A percentile compares a stretch with the other conserved stretches of the same genome.
These are phyloP conservation scores for Harpagoxenus sublaevis DNA, from an alignment of 2,888 invertebrate species.

Conservation along the genomic window DNA sequence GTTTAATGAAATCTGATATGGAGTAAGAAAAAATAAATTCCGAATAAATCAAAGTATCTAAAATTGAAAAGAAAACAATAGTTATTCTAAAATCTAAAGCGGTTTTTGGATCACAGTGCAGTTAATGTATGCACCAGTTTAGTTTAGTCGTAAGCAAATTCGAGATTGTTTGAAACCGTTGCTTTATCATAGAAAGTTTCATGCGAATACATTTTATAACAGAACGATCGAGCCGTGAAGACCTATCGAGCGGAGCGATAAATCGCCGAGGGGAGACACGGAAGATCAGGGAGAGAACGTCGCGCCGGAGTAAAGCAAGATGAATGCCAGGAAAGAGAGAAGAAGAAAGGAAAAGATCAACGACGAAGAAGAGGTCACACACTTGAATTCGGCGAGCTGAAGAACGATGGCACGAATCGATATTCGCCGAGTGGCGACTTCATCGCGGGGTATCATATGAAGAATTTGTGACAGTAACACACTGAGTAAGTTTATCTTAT, in stretches of 20 bases:
- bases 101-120: too few species aligned
- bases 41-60: too few species aligned
- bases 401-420: conserved; percentile 22
- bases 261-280: conserved; percentile 66
- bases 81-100: too few species aligned
- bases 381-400: conserved; percentile 31
- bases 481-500: not conserved
- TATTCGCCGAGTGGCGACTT: conserved; percentile 31
- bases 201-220: conserved; percentile 65
- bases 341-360: conserved; percentile 22
- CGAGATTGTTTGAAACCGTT: conserved; percentile 58
- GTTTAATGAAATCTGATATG: too few species aligned
- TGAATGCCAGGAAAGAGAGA: conserved; percentile 10
- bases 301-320: conserved; percentile 32
- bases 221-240: conserved; percentile 71
- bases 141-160: conserved; percentile 17
- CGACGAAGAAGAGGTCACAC: not conserved
- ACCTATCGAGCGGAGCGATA: conserved; percentile 72
- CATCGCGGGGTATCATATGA: not conserved
- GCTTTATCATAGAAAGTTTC: conserved; percentile 57
- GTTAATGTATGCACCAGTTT: not conserved
- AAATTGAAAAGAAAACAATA: too few species aligned
- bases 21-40: too few species aligned
- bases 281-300: conserved; percentile 26
- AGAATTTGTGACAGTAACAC: conserved; percentile 15